Evolutionary conservation across 1,140 invertebrate species (phyloP), one percentile per base, ranked within the genome.

Genomic region (Drosophila pachea): DNA sequence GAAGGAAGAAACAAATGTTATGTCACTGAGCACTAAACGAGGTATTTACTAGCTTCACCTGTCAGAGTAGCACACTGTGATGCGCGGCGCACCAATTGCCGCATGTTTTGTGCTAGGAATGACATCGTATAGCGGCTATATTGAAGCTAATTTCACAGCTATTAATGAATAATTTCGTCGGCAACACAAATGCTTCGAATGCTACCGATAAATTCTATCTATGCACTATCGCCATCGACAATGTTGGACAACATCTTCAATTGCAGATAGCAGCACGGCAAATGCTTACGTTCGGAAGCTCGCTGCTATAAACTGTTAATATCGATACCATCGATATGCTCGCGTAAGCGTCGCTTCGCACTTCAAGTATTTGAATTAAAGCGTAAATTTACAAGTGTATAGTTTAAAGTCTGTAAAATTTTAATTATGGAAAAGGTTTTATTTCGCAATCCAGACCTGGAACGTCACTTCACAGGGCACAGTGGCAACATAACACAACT

Each of bases 401-500:
- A 22, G n/a, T n/a, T 22, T 22, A n/a, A n/a, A 56, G 16, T 14
- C 4, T 14, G 16, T 14, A 14, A 53, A 12, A n/a, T 40, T 35
- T 1, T 11, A 35, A 43, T 38, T 54, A 72, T 72, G 64, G 43
- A 77, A 47, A 59, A 36, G 7, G 36, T 31, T n/a, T 12, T 84
- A 11, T 84, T 84, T 50, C 62, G 69, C 33, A 81, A 94, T 86
- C 95, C 95, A 4, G 91, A 91, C 14, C 90, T 97, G 53, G 92
- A 95, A 75, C 92, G 93, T 73, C 94, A 96, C 87, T 94, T 96
- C 63, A 94, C 94, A 84, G 96, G 96, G 1, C 96, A 97, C 78
- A 92, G 92, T 59, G 93, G 93, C 74, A 86, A 89, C 16, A 92
- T 97, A 42, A 95, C 95, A 9, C 92, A 93, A 55, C 83, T 97